Evolutionary conservation across 1,140 invertebrate species (phyloP).

Genomic region (Cecropterus lyciades): DNA sequence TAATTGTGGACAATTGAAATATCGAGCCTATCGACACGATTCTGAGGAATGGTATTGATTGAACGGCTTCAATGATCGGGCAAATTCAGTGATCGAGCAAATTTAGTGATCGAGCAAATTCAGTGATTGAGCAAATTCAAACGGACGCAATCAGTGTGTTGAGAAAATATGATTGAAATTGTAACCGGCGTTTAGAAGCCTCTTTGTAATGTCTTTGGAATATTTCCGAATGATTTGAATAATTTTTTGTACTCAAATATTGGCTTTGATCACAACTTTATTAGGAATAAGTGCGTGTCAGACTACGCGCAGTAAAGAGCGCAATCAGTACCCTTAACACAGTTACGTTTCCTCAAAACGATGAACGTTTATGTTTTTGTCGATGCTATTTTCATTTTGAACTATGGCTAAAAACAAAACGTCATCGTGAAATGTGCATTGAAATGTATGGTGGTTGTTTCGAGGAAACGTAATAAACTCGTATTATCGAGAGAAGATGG

Average conservation of each 20-base stretch:
- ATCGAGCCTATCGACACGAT: conserved; percentile 1
- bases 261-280: too few species aligned
- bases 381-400: too few species aligned
- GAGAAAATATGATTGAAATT: conserved; percentile 20
- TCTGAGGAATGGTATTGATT: conserved; percentile 16
- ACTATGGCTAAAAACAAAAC: too few species aligned
- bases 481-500: too few species aligned
- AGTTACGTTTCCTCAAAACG: too few species aligned
- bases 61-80: conserved; percentile 4
- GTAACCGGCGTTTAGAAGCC: background rate
- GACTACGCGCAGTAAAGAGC: too few species aligned
- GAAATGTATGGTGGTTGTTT: too few species aligned
- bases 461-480: too few species aligned
- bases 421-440: too few species aligned
- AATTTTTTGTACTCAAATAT: background rate
- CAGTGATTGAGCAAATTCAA: conserved; percentile 8
- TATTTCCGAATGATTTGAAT: background rate
- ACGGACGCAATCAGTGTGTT: conserved; percentile 1
- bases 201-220: background rate
- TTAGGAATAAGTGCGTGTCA: too few species aligned
- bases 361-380: too few species aligned
- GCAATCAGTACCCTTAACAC: too few species aligned
- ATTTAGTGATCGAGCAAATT: conserved; percentile 4
- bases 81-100: background rate
- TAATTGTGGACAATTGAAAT: conserved; percentile 20